These are phyloP conservation scores for Epiblema foenella DNA, from an alignment of 2,888 invertebrate genomes.

Conservation along the genomic window DNA sequence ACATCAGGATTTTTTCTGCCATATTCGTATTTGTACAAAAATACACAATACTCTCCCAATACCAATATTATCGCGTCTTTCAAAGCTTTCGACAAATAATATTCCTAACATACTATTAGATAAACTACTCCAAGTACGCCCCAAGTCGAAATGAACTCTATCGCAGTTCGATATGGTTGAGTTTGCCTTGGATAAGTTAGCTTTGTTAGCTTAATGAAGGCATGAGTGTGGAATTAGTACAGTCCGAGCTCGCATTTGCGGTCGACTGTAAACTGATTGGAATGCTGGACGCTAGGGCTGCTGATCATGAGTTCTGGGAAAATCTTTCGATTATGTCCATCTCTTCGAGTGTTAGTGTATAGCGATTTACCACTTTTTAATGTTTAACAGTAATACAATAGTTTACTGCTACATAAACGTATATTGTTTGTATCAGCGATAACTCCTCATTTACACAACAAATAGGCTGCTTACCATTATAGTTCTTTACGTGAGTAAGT, in stretches of 20 bases:
- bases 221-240: slow-evolving; percentile 38
- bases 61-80: slow-evolving; percentile 22
- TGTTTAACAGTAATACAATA: too few relatives aligned
- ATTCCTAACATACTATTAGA: slow-evolving; percentile 26
- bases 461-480: too few relatives aligned
- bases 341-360: too few relatives aligned
- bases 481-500: too few relatives aligned
- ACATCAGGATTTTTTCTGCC: neutral
- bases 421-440: too few relatives aligned
- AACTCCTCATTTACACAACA: too few relatives aligned
- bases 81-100: slow-evolving; percentile 11
- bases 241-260: slow-evolving; percentile 40
- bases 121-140: neutral
- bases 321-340: neutral
- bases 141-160: neutral
- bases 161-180: neutral
- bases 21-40: neutral
- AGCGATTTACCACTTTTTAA: too few relatives aligned
- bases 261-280: slow-evolving; percentile 40
- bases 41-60: slow-evolving; percentile 4
- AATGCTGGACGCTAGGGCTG: slow-evolving; percentile 28
- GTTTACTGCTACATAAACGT: too few relatives aligned
- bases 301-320: neutral
- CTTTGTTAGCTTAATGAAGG: slow-evolving; percentile 34
- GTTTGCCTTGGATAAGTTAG: neutral